Conservation (phyloP, 2,888 invertebrate species). For the Scotopteryx bipunctaria region DNA sequence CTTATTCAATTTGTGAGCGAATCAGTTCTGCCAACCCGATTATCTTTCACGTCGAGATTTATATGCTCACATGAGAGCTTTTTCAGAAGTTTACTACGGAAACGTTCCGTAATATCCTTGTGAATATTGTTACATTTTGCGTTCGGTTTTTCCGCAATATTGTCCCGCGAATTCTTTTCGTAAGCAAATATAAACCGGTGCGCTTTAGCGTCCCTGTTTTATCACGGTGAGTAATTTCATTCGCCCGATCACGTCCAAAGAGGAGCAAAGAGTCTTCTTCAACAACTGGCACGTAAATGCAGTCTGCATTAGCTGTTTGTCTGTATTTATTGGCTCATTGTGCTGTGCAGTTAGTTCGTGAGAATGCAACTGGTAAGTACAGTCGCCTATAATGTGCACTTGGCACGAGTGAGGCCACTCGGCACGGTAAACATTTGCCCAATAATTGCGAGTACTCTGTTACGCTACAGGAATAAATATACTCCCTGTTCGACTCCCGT, state of each 20-base stretch:
- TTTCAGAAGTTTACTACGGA: slow-evolving; percentile 55
- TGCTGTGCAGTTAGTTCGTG: slow-evolving; percentile 51
- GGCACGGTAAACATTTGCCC: slow-evolving; percentile 76
- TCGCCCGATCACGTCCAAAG: slow-evolving; percentile 12
- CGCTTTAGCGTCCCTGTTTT: slow-evolving; percentile 12
- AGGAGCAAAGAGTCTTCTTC: slow-evolving; percentile 32
- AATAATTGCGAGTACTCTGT: slow-evolving; percentile 77
- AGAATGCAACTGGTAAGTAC: slow-evolving; percentile 69
- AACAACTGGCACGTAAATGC: slow-evolving; percentile 39
- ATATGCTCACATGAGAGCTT: slow-evolving; percentile 70
- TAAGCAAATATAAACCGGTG: slow-evolving; percentile 3
- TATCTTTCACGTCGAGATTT: slow-evolving; percentile 77
- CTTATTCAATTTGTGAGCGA: slow-evolving; percentile 81
- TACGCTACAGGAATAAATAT: slow-evolving; percentile 75
- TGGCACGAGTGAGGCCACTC: slow-evolving; percentile 71
- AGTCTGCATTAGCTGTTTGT: slow-evolving; percentile 46
- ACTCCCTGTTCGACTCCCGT: slow-evolving; percentile 52
- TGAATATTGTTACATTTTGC: slow-evolving; percentile 43
- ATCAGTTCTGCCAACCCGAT: slow-evolving; percentile 80
- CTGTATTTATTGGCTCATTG: slow-evolving; percentile 62
- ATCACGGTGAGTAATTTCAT: slow-evolving; percentile 6
- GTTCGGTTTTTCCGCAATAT: slow-evolving; percentile 36
- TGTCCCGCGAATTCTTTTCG: slow-evolving; percentile 8
- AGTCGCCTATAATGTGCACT: slow-evolving; percentile 68
- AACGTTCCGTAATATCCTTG: slow-evolving; percentile 52